A percentile compares a stretch with the other conserved stretches of the same genome.
Conservation (phyloP, 2,113 vertebrate genomes). For the Chloropsis cyanopogon region DNA sequence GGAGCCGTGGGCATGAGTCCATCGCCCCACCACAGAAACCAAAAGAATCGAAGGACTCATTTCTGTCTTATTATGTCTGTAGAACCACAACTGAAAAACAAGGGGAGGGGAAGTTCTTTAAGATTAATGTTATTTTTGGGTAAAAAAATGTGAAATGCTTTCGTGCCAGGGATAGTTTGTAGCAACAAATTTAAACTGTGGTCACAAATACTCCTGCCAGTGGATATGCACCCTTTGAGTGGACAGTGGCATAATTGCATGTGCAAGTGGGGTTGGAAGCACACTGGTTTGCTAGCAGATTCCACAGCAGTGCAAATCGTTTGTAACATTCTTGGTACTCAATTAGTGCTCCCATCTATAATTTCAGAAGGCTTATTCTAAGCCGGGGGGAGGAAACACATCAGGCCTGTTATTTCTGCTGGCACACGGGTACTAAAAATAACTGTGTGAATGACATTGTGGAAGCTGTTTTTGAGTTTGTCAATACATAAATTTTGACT, state of each 20-base stretch:
- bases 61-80: neutral
- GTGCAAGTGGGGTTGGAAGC: neutral
- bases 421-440: constrained; percentile 4
- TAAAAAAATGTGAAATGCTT: neutral
- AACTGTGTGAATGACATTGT: neutral
- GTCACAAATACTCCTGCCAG: neutral
- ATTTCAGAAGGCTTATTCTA: constrained; percentile 18
- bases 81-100: neutral
- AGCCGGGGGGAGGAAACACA: neutral
- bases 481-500: neutral
- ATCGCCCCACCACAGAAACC: neutral
- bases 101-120: neutral
- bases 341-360: neutral
- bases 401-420: constrained; percentile 35
- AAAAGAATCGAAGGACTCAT: neutral
- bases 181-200: neutral
- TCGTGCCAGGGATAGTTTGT: neutral
- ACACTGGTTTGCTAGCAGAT: neutral
- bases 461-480: neutral
- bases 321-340: neutral
- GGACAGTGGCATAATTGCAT: neutral
- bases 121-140: neutral
- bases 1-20: neutral
- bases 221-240: neutral
- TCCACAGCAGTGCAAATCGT: neutral